phyloP scores from a whole-genome alignment of 2,797 vertebrate species.

The Cebuella pygmaea region DNA sequence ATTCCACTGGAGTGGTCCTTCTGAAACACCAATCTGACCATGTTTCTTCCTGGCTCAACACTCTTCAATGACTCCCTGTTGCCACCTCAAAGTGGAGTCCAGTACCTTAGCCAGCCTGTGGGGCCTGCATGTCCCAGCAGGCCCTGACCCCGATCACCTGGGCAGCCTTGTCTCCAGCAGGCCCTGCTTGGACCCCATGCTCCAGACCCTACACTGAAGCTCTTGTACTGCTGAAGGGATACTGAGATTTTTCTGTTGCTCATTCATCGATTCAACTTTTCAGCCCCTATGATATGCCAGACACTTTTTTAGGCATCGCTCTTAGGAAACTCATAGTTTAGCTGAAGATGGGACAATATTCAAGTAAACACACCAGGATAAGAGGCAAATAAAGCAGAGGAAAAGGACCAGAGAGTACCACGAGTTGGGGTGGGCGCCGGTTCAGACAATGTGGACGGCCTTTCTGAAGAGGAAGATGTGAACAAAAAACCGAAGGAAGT shows the following conservation, averaged over 20 bases:
- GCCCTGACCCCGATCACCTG: neutral
- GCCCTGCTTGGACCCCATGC: accelerated
- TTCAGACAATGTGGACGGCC: neutral
- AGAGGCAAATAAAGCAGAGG: neutral
- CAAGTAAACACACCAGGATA: neutral
- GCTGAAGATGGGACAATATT: neutral
- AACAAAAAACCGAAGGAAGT: neutral
- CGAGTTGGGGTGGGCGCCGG: accelerated
- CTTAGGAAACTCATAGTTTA: neutral
- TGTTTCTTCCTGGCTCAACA: neutral
- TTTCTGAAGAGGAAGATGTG: neutral
- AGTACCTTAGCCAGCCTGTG: neutral
- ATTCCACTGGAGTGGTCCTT: neutral
- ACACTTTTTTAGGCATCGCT: neutral
- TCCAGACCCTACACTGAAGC: neutral
- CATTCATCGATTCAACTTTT: too few relatives aligned
- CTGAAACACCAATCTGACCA: neutral
- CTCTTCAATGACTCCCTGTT: neutral
- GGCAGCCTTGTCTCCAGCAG: neutral
- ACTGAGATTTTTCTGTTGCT: neutral
- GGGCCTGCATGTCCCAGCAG: neutral
- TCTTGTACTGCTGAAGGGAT: neutral
- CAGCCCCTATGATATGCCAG: neutral
- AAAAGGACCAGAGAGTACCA: accelerated
- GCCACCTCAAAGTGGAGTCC: neutral